Base-by-base conservation (phyloP, 2,888 invertebrate genomes). In the Zygothrica quintamaculata region DNA sequence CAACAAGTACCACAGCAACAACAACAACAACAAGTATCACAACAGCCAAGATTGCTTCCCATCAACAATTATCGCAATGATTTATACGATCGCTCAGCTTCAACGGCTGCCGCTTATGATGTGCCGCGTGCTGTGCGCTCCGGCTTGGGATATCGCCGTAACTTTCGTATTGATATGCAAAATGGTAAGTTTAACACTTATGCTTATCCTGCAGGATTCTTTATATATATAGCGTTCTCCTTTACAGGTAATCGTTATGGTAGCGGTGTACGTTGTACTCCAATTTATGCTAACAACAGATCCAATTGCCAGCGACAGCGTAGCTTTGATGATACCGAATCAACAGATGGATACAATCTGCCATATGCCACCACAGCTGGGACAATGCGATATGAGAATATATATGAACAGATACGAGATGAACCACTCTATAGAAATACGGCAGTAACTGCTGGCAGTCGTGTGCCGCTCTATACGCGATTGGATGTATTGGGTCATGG, bases 401-500 rank as follows among this genome's bases (percentile, higher is more conserved):
- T 93, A 52, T 92, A 93, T 78, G 93, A 93, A 74, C 92, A 92
- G 55, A 92, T 93, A 60, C 92, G 92, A 11, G 92, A 93, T 68
- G 90, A 92, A 37, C 92, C 92, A 1, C 88, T 91, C 1, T 90
- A 91, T 68, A 84, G 84, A 57, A 89, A 87, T 68, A 82, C 84
- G 8, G 77, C 80, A 7, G 74, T 76, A 1, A 33, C 71, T 2
- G 76, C 80, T 4, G 77, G 81, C 0, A 69, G 44, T 37, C 77
- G 68, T 4, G 76, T 85, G 46, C 88, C 90, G 26, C 86, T 93
- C 25, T 92, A 92, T 78, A 91, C 92, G n/a, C 88, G 93, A 53
- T 91, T 93, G 25, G 92, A 93, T 87, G 92, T 93, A 1, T 91
- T 93, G 44, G 93, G 93, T 0, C 91, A 92, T 69, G 92, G 92